A percentile compares a stretch with the other conserved stretches of the same genome.
These are phyloP conservation scores for Triplophysa yarkandensis DNA, from an alignment of 2,797 vertebrate genomes.

Conservation along the genomic window DNA sequence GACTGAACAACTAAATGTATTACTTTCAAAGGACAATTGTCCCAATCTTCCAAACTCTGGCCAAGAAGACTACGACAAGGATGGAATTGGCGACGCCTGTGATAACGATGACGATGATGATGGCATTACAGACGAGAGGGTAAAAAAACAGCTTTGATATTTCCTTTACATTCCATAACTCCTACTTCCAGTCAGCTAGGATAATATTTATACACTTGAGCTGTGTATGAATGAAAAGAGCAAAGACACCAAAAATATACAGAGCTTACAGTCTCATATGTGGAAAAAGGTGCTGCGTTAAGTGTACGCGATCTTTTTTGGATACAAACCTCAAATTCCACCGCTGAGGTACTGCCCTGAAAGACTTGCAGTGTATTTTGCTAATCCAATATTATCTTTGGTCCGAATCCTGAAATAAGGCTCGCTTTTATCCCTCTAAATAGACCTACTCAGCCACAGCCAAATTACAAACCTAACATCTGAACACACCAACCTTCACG, in stretches of 20 bases:
- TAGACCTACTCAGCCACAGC: constrained; percentile 46
- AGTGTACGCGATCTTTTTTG: constrained; percentile 65
- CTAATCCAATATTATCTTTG: constrained; percentile 67
- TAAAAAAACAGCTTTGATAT: constrained; percentile 64
- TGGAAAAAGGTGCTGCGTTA: constrained; percentile 55
- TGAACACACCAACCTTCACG: constrained; percentile 47
- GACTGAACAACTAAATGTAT: background rate
- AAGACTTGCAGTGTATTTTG: constrained; percentile 61
- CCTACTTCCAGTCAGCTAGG: constrained; percentile 25
- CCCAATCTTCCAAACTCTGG: constrained; percentile 97
- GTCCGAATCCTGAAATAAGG: constrained; percentile 66
- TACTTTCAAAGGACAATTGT: constrained; percentile 88
- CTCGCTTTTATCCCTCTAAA: constrained; percentile 66
- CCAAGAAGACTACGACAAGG: constrained; percentile 97
- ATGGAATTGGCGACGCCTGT: constrained; percentile 94
- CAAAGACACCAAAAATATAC: background rate
- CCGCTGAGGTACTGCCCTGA: constrained; percentile 62
- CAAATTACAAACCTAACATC: constrained; percentile 59
- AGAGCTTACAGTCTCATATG: constrained; percentile 59
- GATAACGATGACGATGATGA: constrained; percentile 94
- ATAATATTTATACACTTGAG: constrained; percentile 9
- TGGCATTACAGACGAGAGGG: constrained; percentile 90
- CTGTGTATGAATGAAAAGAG: constrained; percentile 2
- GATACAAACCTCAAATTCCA: constrained; percentile 73
- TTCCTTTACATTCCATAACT: constrained; percentile 2